These are phyloP conservation scores for Sarcophilus harrisii DNA, from an alignment of 2,797 vertebrate species.

Conservation along the genomic window DNA sequence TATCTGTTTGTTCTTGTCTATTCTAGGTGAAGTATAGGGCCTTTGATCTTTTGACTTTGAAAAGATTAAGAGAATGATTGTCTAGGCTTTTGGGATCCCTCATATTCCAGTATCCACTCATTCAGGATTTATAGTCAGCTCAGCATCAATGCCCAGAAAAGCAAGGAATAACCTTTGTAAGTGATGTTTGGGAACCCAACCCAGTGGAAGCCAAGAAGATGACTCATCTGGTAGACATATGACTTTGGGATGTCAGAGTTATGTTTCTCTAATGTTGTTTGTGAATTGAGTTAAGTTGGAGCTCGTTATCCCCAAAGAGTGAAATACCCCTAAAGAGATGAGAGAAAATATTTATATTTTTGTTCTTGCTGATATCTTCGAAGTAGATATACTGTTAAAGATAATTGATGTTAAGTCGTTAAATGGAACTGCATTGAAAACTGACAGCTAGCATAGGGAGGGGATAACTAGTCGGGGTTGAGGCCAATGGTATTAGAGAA, in stretches of 20 bases:
- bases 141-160: background rate
- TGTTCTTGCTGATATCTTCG: background rate
- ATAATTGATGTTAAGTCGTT: background rate
- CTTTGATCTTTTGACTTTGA: background rate
- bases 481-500: background rate
- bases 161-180: background rate
- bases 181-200: background rate
- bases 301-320: background rate
- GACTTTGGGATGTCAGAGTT: background rate
- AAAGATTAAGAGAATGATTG: background rate
- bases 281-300: background rate
- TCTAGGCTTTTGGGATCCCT: background rate
- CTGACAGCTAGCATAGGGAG: background rate
- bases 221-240: background rate
- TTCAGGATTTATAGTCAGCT: background rate
- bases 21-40: background rate
- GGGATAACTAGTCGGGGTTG: background rate
- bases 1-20: background rate
- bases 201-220: background rate
- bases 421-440: background rate
- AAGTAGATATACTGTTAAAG: background rate
- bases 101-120: background rate
- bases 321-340: background rate
- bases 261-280: background rate
- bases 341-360: background rate